Evolutionary conservation across 2,888 invertebrate genomes (phyloP), one percentile per base, ranked within the genome.

Genomic region (Chorisops tibialis): DNA sequence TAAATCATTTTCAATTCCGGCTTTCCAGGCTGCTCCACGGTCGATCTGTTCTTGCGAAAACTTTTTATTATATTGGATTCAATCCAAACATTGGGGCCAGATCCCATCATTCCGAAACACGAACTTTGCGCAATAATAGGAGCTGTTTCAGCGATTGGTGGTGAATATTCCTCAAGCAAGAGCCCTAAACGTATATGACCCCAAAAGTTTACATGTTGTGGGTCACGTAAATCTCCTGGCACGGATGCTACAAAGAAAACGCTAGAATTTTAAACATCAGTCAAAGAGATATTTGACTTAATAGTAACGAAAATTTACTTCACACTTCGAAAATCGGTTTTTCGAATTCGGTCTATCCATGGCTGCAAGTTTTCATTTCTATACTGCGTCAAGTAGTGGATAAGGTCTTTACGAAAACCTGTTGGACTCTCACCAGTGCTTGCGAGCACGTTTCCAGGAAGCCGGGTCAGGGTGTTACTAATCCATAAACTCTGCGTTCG

Each of bases 401-500:
- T 76, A 0, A 97, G 79, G 69, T 87, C 86, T 19, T 81, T 80
- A 74, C 93, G 93, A 78, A 97, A 97, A 65, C 83, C 80, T 0
- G 96, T 96, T 0, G 84, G 82, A 19, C 94, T 92, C 64, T 96
- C 95, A 0, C 93, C 94, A 11, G 78, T 76, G 4, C 74, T 75
- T 1, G 79, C 78, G 65, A 80, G 80, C 1, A 84, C 78, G 1
- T 78, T 77, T 1, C 80, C 72, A 0, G 85, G 81, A 51, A 92
- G 72, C 43, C 79, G 81, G 0, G 88, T 87, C 68, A 94, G 87
- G 35, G 81, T 74, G 0, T 94, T 94, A 72, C 95, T 93, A 35
- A 96, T 82, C 96, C 96, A 96, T 9, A 96, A 77, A 85, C 95
- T 95, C 77, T 98, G 96, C 0, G 95, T 93, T 69, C 95, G 86